Base-by-base conservation (phyloP, 2,113 vertebrate genomes). In the Scopus umbretta region DNA sequence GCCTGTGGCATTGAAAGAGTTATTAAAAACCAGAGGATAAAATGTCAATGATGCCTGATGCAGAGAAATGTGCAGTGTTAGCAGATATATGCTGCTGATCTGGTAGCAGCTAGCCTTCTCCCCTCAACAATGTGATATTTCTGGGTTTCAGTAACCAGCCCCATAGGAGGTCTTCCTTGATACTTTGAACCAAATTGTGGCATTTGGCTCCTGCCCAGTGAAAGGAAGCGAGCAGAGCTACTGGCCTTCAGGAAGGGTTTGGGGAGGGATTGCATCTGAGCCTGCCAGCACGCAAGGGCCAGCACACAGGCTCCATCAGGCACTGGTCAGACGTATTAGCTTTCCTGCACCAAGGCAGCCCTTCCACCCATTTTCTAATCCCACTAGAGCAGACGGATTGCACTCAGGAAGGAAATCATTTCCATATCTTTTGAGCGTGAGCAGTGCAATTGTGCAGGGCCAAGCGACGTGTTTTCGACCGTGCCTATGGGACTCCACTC, bases 21-120 rank as follows among this genome's bases (percentile, higher is more conserved):
- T 95, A 94, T 95, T 92, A 71, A 26, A 72, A 97, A 96, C 81
- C 87, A 56, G 55, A 88, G 78, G 86, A 94, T 96, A 86, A 96
- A 91, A 94, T 93, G 90, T 96, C 96, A 92, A 5, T 81, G 91
- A 84, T 96, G 94, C 72, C 88, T 88, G 89, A 86, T 92, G 89
- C 87, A 94, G 78, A 92, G 91, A 97, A 96, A 97, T 95, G 92
- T 94, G 96, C 96, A 74, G 58, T 1, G 63, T 94, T 96, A 92
- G 88, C 96, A 97, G 93, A 93, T 95, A 91, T 30, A 26, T 10
- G 58, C 68, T 81, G 85, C 85, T 85, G 96, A 94, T 86, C 75
- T 83, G 65, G 84, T 89, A 93, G 66, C 90, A 83, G 56, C 82
- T 59, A 96, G 40, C 59, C 62, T 43, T 78, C 80, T 91, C 59